Evolutionary conservation across 2,113 vertebrate genomes (phyloP).

Genomic region (Chaetorhynchus papuensis): DNA sequence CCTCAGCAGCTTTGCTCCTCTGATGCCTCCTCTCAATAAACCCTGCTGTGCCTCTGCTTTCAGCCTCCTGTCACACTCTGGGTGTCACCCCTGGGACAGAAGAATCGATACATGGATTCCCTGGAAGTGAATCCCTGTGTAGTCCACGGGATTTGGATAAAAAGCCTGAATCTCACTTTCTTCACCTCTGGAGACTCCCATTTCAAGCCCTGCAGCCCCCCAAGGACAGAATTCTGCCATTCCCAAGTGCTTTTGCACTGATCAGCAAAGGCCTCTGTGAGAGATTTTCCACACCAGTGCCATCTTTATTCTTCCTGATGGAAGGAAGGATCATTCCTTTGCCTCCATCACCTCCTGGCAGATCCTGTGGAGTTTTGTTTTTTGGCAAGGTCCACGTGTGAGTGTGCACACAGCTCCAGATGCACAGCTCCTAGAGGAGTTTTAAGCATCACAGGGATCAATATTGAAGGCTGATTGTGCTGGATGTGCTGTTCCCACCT

Average conservation of each 20-base stretch:
- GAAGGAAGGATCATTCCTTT: neutral
- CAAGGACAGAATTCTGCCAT: neutral
- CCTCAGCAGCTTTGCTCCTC: neutral
- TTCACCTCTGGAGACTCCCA: neutral
- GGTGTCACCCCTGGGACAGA: neutral
- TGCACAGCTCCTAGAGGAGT: neutral
- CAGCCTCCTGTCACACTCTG: neutral
- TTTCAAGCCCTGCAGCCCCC: neutral
- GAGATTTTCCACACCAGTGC: neutral
- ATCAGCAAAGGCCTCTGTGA: neutral
- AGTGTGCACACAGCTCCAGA: neutral
- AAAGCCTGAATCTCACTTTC: neutral
- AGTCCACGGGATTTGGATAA: neutral
- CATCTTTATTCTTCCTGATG: neutral
- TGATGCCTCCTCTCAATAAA: neutral
- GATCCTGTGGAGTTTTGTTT: neutral
- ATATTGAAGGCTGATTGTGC: neutral
- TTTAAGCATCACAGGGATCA: neutral
- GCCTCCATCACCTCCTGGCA: neutral
- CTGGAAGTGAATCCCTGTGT: accelerated
- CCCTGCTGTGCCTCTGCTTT: neutral
- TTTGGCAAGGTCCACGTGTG: neutral
- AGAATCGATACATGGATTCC: neutral
- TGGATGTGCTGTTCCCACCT: neutral
- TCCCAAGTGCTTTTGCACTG: neutral